Conservation (phyloP, 2,888 invertebrate species). For the Ornithoptera priamus region DNA sequence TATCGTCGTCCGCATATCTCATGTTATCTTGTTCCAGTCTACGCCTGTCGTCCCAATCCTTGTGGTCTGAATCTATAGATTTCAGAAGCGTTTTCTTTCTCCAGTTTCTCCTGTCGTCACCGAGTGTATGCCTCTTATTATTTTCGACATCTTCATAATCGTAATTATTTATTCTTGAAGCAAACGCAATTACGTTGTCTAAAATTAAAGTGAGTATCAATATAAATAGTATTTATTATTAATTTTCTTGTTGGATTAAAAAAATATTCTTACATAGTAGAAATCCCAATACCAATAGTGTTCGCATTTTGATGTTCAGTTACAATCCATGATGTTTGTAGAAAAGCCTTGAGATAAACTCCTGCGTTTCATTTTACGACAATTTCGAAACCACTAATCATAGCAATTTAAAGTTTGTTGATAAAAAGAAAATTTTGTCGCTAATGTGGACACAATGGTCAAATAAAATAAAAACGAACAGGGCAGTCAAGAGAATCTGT, state of each 20-base stretch:
- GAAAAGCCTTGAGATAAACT: constrained; percentile 41
- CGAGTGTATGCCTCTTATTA: constrained; percentile 54
- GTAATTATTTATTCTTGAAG: constrained; percentile 51
- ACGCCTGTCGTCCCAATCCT: constrained; percentile 54
- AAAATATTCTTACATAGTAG: constrained; percentile 61
- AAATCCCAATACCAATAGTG: constrained; percentile 61
- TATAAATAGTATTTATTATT: neutral
- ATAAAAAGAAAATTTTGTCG: constrained; percentile 43
- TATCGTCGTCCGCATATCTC: constrained; percentile 54
- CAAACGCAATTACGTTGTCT: constrained; percentile 62
- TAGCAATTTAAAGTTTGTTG: constrained; percentile 42
- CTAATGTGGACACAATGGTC: constrained; percentile 48
- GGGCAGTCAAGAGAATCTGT: neutral
- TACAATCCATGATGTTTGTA: constrained; percentile 35
- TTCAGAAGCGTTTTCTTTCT: constrained; percentile 60
- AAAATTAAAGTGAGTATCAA: constrained; percentile 37
- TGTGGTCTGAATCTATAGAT: constrained; percentile 50
- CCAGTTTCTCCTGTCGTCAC: constrained; percentile 66
- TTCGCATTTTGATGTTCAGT: constrained; percentile 53
- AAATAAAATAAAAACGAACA: constrained; percentile 27
- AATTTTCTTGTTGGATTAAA: neutral
- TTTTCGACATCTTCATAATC: constrained; percentile 64
- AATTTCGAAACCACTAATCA: constrained; percentile 43
- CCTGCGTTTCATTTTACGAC: constrained; percentile 48
- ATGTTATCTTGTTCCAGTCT: constrained; percentile 53